A percentile compares a stretch with the other conserved stretches of the same genome.
phyloP scores from a whole-genome alignment of 1,140 invertebrate species.

The Thaumatotibia leucotreta region DNA sequence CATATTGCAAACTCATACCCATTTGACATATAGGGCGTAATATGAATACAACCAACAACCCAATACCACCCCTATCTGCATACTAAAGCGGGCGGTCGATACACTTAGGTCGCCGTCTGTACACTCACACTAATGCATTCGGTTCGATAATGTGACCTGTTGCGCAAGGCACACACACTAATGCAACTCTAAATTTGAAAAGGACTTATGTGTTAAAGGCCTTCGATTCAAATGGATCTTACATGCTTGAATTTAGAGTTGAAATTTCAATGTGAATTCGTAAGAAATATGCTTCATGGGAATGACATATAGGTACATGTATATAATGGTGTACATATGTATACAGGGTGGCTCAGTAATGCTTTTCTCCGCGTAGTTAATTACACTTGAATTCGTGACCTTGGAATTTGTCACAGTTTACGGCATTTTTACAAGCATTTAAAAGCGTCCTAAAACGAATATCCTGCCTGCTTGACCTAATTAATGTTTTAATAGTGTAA shows the following conservation, averaged over 20 bases:
- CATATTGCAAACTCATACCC: background rate
- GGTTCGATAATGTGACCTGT: conserved; percentile 22
- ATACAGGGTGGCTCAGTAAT: background rate
- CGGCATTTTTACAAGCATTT: background rate
- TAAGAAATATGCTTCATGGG: background rate
- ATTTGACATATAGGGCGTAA: background rate
- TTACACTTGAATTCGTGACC: background rate
- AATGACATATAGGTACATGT: background rate
- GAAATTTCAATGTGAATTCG: background rate
- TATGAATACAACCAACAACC: background rate
- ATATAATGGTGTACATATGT: background rate
- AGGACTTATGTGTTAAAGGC: background rate
- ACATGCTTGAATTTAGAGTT: background rate
- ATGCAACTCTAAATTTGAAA: background rate
- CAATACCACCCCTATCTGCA: background rate
- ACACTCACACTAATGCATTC: conserved; percentile 6
- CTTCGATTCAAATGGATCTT: background rate
- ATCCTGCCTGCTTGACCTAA: background rate
- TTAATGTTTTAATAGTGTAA: background rate
- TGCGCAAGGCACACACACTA: conserved; percentile 15
- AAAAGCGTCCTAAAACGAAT: background rate
- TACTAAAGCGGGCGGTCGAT: background rate
- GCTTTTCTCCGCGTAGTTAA: background rate
- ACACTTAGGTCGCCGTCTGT: background rate
- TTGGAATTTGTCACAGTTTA: background rate